phyloP scores from a whole-genome alignment of 1,140 invertebrate species.

The Scaptomyza graminum region DNA sequence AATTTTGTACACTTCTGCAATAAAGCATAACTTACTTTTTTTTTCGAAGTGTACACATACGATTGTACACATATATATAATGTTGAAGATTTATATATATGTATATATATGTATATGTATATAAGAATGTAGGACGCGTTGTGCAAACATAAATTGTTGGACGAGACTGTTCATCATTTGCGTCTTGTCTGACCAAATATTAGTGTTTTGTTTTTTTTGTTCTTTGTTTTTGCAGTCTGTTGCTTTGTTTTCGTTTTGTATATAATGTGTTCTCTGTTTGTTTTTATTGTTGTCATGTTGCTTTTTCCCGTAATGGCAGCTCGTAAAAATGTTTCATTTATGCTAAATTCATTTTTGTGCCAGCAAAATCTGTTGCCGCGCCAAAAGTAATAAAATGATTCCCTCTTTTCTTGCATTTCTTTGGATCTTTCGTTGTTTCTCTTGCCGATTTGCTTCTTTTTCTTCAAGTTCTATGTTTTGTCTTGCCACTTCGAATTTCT shows the following conservation, averaged over 20 bases:
- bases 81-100: constrained; percentile 18
- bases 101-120: background rate
- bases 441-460: constrained; percentile 6
- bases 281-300: constrained; percentile 80
- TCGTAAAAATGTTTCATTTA: constrained; percentile 83
- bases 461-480: constrained; percentile 17
- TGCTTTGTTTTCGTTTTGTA: constrained; percentile 23
- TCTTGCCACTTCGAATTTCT: constrained; percentile 30
- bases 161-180: constrained; percentile 52
- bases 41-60: constrained; percentile 16
- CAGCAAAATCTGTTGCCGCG: constrained; percentile 75
- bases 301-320: constrained; percentile 74
- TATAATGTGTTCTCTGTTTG: constrained; percentile 31
- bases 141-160: constrained; percentile 65
- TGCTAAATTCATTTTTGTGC: constrained; percentile 82
- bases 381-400: constrained; percentile 82
- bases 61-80: background rate
- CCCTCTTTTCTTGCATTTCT: constrained; percentile 55
- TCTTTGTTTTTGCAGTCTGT: constrained; percentile 13
- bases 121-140: constrained; percentile 44
- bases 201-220: constrained; percentile 39
- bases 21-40: background rate
- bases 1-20: no score
- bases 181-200: constrained; percentile 58
- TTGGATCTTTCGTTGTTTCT: constrained; percentile 14